These are phyloP conservation scores for Eupeodes luniger DNA, from an alignment of 2,888 invertebrate genomes.

Conservation along the genomic window DNA sequence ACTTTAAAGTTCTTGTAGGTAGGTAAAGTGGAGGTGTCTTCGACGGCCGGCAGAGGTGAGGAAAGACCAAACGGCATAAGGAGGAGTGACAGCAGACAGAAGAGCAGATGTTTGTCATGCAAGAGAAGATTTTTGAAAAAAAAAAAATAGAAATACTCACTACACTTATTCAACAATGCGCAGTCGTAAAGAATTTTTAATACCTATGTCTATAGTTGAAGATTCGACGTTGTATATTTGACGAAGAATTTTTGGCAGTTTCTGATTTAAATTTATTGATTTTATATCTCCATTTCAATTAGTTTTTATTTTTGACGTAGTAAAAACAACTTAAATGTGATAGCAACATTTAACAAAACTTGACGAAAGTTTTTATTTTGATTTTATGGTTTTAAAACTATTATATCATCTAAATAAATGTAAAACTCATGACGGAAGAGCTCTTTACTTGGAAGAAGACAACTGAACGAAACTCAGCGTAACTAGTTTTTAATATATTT, in stretches of 20 bases:
- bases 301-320: no score
- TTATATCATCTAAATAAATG: no score
- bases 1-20: background rate
- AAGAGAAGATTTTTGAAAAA: conserved; percentile 67
- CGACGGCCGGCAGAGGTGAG: conserved; percentile 22
- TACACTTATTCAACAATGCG: conserved; percentile 43
- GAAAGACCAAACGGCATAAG: conserved; percentile 41
- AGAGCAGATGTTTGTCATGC: conserved; percentile 76
- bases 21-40: conserved; percentile 1
- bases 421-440: no score
- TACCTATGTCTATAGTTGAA: background rate
- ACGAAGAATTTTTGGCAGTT: background rate
- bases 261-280: no score
- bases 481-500: no score
- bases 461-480: no score
- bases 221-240: conserved; percentile 15
- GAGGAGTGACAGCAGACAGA: conserved; percentile 68
- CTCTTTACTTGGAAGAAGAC: no score
- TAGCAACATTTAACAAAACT: no score
- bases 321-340: no score
- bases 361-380: no score
- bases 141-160: background rate
- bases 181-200: conserved; percentile 45
- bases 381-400: no score
- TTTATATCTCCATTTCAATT: no score